A percentile compares a stretch with the other conserved stretches of the same genome.
phyloP scores from a whole-genome alignment of 1,140 invertebrate species.

The Tribolium madens region DNA sequence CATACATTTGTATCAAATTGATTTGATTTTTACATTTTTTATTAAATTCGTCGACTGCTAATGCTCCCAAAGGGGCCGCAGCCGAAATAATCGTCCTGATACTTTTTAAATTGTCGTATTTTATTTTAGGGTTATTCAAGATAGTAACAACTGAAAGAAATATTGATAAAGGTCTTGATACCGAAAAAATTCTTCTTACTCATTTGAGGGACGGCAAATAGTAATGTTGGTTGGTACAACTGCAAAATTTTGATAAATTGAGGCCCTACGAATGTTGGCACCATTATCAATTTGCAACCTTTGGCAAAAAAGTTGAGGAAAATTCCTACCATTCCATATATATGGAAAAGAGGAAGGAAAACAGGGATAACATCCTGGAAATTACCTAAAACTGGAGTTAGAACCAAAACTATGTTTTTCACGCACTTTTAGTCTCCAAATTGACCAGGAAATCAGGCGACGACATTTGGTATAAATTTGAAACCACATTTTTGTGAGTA shows the following conservation, averaged over 20 bases:
- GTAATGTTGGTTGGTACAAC: slow-evolving; percentile 68
- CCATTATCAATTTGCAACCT: slow-evolving; percentile 76
- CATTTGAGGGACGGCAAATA: slow-evolving; percentile 73
- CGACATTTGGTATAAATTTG: slow-evolving; percentile 67
- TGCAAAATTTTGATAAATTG: slow-evolving; percentile 71
- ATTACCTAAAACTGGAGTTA: slow-evolving; percentile 64
- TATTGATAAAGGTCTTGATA: background rate
- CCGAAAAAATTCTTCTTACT: slow-evolving; percentile 65
- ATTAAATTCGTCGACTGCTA: slow-evolving; percentile 70
- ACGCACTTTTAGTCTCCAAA: slow-evolving; percentile 41
- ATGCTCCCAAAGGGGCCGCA: slow-evolving; percentile 75
- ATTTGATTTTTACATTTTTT: slow-evolving; percentile 56
- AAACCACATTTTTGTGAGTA: slow-evolving; percentile 74
- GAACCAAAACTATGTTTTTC: too few species aligned
- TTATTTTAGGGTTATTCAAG: slow-evolving; percentile 71
- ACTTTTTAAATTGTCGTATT: slow-evolving; percentile 63
- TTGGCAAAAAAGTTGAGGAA: slow-evolving; percentile 71
- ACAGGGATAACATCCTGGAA: slow-evolving; percentile 70
- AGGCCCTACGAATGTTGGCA: slow-evolving; percentile 77
- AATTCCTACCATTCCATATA: slow-evolving; percentile 77
- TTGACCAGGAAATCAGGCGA: slow-evolving; percentile 47
- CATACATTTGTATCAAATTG: slow-evolving; percentile 66
- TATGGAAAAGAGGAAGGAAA: slow-evolving; percentile 87
- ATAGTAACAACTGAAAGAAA: slow-evolving; percentile 71
- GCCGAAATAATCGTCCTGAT: slow-evolving; percentile 72